Conservation (phyloP, 2,113 vertebrate genomes). For the Caretta caretta region DNA sequence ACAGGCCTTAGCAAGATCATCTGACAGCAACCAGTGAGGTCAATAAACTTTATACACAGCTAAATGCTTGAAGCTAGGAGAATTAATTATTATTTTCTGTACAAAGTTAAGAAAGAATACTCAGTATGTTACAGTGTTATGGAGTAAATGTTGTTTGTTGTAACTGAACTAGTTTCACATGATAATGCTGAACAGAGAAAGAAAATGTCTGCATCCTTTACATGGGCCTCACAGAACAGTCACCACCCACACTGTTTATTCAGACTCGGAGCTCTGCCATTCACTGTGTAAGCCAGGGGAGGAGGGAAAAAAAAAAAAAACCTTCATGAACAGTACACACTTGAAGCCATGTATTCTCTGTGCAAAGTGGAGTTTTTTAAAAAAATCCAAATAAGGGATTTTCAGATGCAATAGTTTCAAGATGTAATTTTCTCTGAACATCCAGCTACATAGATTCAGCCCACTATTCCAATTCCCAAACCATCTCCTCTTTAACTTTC, state of each 20-base stretch:
- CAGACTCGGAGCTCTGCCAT: conserved; percentile 87
- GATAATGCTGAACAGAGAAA: conserved; percentile 81
- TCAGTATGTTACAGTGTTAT: conserved; percentile 48
- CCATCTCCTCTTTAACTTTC: neutral
- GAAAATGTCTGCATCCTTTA: conserved; percentile 85
- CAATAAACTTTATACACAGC: conserved; percentile 90
- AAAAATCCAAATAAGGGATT: conserved; percentile 72
- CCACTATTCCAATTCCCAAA: no score
- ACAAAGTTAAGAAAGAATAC: conserved; percentile 64
- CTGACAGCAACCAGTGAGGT: conserved; percentile 92
- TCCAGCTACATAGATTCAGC: neutral
- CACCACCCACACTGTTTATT: conserved; percentile 92
- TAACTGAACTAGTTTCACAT: conserved; percentile 78
- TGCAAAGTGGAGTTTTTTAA: conserved; percentile 67
- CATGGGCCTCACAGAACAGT: conserved; percentile 85
- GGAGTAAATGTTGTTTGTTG: conserved; percentile 67
- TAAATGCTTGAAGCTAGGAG: conserved; percentile 76
- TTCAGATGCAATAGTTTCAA: conserved; percentile 51
- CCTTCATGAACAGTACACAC: conserved; percentile 71
- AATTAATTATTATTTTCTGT: conserved; percentile 72
- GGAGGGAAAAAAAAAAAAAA: conserved; percentile 59
- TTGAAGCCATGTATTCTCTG: conserved; percentile 80
- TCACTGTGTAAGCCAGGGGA: conserved; percentile 85
- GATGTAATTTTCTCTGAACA: conserved; percentile 59
- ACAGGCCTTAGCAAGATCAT: conserved; percentile 92